These are phyloP conservation scores for Radopholus similis DNA, from an alignment of 1,140 invertebrate species.

Conservation along the genomic window DNA sequence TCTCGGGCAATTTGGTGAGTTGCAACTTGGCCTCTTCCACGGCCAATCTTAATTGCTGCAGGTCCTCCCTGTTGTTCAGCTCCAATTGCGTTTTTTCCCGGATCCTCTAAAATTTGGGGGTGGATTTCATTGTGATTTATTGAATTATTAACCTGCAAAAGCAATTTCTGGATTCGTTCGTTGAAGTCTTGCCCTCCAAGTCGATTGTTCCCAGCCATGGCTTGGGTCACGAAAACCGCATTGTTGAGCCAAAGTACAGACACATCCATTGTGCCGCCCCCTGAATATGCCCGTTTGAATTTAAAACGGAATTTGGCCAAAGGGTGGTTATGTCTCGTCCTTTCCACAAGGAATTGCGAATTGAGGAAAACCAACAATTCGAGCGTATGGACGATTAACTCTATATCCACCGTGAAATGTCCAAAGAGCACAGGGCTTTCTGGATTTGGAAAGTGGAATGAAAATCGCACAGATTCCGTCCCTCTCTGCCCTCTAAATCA, in stretches of 20 bases:
- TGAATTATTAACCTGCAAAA: constrained; percentile 41
- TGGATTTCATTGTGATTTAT: background rate
- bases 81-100: constrained; percentile 22
- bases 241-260: constrained; percentile 63
- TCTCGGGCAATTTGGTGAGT: constrained; percentile 57
- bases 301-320: background rate
- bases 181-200: constrained; percentile 65
- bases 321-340: background rate
- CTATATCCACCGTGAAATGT: constrained; percentile 18
- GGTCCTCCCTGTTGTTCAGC: constrained; percentile 62
- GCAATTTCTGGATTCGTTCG: constrained; percentile 59
- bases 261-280: constrained; percentile 64
- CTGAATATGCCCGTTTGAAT: constrained; percentile 28
- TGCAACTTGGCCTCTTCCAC: constrained; percentile 63
- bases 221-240: constrained; percentile 64
- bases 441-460: constrained; percentile 17
- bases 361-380: background rate
- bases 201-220: constrained; percentile 65
- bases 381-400: background rate
- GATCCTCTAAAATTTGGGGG: constrained; percentile 4
- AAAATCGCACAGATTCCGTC: background rate
- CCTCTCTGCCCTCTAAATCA: background rate
- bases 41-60: constrained; percentile 62
- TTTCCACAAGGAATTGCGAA: background rate
- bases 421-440: background rate